Evolutionary conservation across 1,140 invertebrate genomes (phyloP), one percentile per base, ranked within the genome.

Genomic region (Tetragonula clypearis): DNA sequence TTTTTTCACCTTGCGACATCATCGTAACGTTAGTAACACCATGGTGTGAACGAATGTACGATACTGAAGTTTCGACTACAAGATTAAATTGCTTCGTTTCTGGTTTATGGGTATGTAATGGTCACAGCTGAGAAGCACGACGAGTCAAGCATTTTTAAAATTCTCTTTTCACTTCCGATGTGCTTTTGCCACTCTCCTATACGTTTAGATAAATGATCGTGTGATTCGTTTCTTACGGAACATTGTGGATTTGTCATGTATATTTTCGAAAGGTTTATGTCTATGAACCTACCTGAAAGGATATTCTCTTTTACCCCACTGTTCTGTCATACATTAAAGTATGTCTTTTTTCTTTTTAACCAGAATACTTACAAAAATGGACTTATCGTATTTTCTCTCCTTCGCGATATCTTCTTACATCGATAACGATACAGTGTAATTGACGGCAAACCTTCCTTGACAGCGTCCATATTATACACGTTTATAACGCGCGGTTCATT

Each of bases 401-500:
- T 68, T 1, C 14, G 9, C 23, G 58, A 1, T 60, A 1, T 60
- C 23, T 23, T 60, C 30, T 30, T 30, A 60, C 23, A 62, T 62
- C 12, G 11, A n/a, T 65, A n/a, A 35, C 6, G 21, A n/a, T 49
- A 49, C 41, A 65, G 53, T 30, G 5, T 53, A 53, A 73, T 41
- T n/a, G 35, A n/a, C 23, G 49, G 1, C 21, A 58, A 53, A 8
- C n/a, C n/a, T 55, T 75, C 15, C 75, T 66, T n/a, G 76, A 76
- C 15, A 19, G 2, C 19, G 12, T 23, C 5, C 15, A 41, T 68
- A 55, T 41, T 68, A 68, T 58, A 53, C 49, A 56, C 60, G 30
- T 30, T 82, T 65, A n/a, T 66, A 26, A 26, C 2, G 30, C 72
- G 49, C 14, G 30, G 71, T 77, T 82, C 60, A 79, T 78, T 62